Base-by-base conservation (phyloP, 2,797 vertebrate species). In the Hemitrygon akajei region DNA sequence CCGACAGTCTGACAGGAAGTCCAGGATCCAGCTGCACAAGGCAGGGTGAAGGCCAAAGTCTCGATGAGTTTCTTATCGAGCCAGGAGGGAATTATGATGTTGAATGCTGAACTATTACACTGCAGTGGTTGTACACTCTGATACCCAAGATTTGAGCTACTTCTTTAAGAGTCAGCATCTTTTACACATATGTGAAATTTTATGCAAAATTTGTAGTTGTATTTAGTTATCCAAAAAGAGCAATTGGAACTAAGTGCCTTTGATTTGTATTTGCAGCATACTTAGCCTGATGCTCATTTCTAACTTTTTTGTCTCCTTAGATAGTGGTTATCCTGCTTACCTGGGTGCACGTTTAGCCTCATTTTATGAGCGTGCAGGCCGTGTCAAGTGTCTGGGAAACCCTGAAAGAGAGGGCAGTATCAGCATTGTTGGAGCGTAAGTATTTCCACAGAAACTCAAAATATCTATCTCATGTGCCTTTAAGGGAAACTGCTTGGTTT, bases 401-500 rank as follows among this genome's bases (percentile, higher is more conserved):
- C 98, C 98, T 7, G 98, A 99, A 95, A 97, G 98, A 94, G 98
- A 99, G 96, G 98, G 98, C 95, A 99, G 98, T 0, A 98, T 99
- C 96, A 99, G 98, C 95, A 99, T 99, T 37, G 98, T 99, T 0
- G 98, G 98, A 96, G 98, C 98, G 98, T 99, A 95, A 98, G 98
- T 97, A 95, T 91, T 94, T 69, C 18, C 63, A 66, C n/a, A 69
- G 84, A n/a, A 69, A 69, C 16, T 7, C n/a, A 14, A 89, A 89
- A n/a, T 9, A 89, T 89, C 16, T 66, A 34, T n/a, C 63, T n/a
- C 3, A n/a, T 69, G 16, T 66, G 18, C 0, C 7, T 18, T n/a
- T 16, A 7, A 34, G 60, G n/a, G 60, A 89, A 66, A 6, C n/a
- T 89, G 12, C n/a, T 58, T 66, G n/a, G 7, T 87, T 18, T 89